Evolutionary conservation across 1,140 invertebrate genomes (phyloP).

Genomic region (Achatina immaculata): DNA sequence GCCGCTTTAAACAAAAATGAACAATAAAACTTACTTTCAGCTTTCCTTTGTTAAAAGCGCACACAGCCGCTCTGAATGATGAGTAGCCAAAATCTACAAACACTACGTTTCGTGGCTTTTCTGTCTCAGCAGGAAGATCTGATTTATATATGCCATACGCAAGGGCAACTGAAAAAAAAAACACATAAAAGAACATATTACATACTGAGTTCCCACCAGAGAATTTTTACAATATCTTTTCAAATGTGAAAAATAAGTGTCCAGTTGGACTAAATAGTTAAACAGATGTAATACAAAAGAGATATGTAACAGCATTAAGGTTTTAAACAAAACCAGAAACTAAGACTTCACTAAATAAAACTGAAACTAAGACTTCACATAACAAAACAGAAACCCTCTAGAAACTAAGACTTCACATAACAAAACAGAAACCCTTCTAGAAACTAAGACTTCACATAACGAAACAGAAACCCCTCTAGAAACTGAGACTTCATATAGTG

Average conservation of each 20-base stretch:
- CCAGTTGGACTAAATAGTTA: not conserved
- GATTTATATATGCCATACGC: conserved; percentile 98
- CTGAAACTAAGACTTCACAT: no score
- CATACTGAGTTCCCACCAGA: not conserved
- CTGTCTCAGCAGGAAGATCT: conserved; percentile 88
- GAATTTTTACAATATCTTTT: not conserved
- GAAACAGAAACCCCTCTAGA: no score
- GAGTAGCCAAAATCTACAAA: conserved; percentile 71
- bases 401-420: no score
- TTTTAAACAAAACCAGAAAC: no score
- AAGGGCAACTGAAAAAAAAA: conserved; percentile 79
- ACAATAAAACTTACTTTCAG: conserved; percentile 78
- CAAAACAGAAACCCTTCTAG: no score
- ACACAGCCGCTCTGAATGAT: conserved; percentile 63
- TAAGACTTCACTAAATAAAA: no score
- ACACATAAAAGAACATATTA: not conserved
- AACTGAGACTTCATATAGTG: no score
- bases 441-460: no score
- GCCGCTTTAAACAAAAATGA: no score
- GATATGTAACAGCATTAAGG: no score
- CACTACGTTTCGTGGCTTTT: conserved; percentile 78
- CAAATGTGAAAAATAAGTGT: not conserved
- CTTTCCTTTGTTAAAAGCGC: conserved; percentile 94
- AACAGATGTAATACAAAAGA: not conserved
- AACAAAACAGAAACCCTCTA: no score